phyloP scores from a whole-genome alignment of 2,888 invertebrate genomes.

The Abrostola tripartita region DNA sequence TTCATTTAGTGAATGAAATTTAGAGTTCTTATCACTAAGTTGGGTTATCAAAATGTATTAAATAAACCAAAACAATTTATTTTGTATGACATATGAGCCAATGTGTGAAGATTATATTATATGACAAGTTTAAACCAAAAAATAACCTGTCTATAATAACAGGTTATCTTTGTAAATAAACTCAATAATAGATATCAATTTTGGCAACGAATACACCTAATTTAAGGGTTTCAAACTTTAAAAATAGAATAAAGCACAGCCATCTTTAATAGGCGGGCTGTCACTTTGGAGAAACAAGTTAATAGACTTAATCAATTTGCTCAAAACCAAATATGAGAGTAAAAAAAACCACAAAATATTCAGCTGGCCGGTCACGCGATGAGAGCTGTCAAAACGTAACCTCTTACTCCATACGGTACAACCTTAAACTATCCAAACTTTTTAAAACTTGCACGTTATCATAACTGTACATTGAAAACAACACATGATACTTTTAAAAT shows the following conservation, averaged over 20 bases:
- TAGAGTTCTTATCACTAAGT: too few relatives aligned
- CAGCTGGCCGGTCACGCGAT: constrained; percentile 76
- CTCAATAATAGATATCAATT: constrained; percentile 24
- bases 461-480: background rate
- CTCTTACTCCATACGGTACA: constrained; percentile 54
- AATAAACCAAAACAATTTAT: too few relatives aligned
- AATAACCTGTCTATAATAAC: background rate
- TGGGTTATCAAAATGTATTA: too few relatives aligned
- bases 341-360: constrained; percentile 70
- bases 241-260: constrained; percentile 54
- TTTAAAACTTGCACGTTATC: constrained; percentile 28
- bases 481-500: constrained; percentile 1
- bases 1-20: too few relatives aligned
- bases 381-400: constrained; percentile 73
- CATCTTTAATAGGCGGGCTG: constrained; percentile 71
- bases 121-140: background rate
- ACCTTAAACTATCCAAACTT: constrained; percentile 21
- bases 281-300: constrained; percentile 75
- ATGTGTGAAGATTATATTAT: too few relatives aligned
- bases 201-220: constrained; percentile 35
- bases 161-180: background rate
- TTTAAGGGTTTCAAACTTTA: constrained; percentile 41
- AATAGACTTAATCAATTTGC: constrained; percentile 80
- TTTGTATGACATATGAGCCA: too few relatives aligned
- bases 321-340: constrained; percentile 67